These are phyloP conservation scores for Benitochromis conjunctus DNA, from an alignment of 2,113 vertebrate genomes.

Conservation along the genomic window DNA sequence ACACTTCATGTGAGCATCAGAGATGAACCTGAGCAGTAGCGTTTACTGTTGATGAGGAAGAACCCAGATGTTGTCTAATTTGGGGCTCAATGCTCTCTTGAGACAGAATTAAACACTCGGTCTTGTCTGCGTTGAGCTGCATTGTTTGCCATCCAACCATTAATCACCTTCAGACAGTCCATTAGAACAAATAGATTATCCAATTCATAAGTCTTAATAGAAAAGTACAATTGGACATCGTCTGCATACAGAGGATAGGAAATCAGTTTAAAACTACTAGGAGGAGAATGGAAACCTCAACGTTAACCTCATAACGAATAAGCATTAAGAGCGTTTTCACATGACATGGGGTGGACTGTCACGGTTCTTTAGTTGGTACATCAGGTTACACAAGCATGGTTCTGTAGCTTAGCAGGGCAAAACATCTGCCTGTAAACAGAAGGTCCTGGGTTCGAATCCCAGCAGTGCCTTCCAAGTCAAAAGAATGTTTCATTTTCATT, in stretches of 20 bases:
- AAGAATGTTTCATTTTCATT: not conserved
- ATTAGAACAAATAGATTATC: not conserved
- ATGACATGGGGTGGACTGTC: not conserved
- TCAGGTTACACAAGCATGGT: not conserved
- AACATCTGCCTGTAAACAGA: not conserved
- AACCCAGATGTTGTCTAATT: not conserved
- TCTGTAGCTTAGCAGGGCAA: not conserved
- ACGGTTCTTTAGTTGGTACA: not conserved
- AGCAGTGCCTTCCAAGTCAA: not conserved
- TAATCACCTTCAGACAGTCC: too few species aligned
- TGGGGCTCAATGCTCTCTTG: not conserved
- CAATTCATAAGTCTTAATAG: not conserved
- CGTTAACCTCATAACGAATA: not conserved
- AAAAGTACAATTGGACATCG: not conserved
- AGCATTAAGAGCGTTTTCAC: not conserved
- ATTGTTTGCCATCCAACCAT: too few species aligned
- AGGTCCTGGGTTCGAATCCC: not conserved
- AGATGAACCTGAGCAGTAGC: not conserved
- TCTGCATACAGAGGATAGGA: rapidly evolving
- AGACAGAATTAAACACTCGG: not conserved
- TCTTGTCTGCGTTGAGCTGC: too few species aligned
- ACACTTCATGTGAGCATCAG: not conserved
- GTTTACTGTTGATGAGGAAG: not conserved
- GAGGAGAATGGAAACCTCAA: not conserved
- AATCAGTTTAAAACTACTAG: not conserved